Evolutionary conservation across 1,140 invertebrate genomes (phyloP), one percentile per base, ranked within the genome.

Genomic region (Meloidogyne floridensis): DNA sequence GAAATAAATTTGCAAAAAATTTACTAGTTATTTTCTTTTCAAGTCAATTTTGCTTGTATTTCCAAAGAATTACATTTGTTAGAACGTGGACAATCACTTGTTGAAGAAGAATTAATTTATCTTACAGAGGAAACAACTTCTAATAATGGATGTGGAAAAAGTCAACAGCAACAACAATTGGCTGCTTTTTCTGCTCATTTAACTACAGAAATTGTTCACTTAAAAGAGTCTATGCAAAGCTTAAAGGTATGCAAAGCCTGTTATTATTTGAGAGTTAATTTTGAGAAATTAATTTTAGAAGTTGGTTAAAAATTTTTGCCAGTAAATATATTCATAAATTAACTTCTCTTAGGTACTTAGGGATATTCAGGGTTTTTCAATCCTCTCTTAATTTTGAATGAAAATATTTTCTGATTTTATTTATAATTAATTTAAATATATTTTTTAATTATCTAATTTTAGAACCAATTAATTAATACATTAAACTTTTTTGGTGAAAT

Each of bases 91-190:
- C 59, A 65, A 65, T 65, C 7, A n/a, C n/a, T 65, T n/a, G 15
- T 65, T n/a, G 59, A 65, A 65, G 59, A 65, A 65, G 59, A 65
- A 65, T 65, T 65, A 65, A n/a, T 65, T 65, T 65, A 65, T 65
- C n/a, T 65, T 7, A 65, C 59, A 65, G 59, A 65, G n/a, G 59
- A 65, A 65, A 65, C 15, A n/a, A n/a, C 15, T 6, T n/a, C 15
- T 18, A 65, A n/a, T n/a, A 65, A n/a, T 65, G 47, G 4, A 47
- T 4, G 15, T 59, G 56, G 56, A 15, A 59, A 59, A 15, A 59
- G 15, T 15, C 56, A 59, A 59, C 56, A 59, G 15, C 11, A 65
- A 65, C 59, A 65, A 65, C 13, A 65, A 65, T 65, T 65, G 7
- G n/a, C 3, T 65, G n/a, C 15, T 65, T 65, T 65, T 18, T 65